Conservation (phyloP, 2,113 vertebrate genomes). For the Lipophrys pholis region DNA sequence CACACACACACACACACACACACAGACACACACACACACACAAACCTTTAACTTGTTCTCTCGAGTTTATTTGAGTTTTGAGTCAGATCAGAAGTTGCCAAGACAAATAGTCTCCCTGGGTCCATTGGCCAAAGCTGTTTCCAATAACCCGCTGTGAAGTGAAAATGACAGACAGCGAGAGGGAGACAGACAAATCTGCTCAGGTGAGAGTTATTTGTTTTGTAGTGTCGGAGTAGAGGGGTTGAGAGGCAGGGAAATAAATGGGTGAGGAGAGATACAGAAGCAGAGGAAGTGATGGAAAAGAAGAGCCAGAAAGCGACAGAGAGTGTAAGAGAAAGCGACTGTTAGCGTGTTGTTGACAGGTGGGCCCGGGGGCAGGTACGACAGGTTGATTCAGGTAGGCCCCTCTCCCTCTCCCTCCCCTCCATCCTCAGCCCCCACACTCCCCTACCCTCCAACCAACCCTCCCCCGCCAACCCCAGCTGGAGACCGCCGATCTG, state of each 20-base stretch:
- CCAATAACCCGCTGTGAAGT: conserved; percentile 56
- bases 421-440: not conserved
- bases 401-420: conserved; percentile 46
- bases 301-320: conserved; percentile 57
- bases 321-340: conserved; percentile 69
- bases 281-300: conserved; percentile 62
- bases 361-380: conserved; percentile 78
- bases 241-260: conserved; percentile 61
- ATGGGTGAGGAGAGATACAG: conserved; percentile 54
- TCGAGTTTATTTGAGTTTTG: conserved; percentile 66
- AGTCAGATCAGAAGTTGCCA: conserved; percentile 58
- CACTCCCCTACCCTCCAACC: conserved; percentile 12
- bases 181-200: conserved; percentile 39
- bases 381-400: conserved; percentile 77
- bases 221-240: conserved; percentile 46
- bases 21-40: conserved; percentile 27
- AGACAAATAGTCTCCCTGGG: conserved; percentile 57
- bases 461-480: conserved; percentile 44
- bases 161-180: conserved; percentile 55
- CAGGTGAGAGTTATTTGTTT: conserved; percentile 75
- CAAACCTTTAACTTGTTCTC: conserved; percentile 49
- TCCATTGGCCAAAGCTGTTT: conserved; percentile 55
- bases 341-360: conserved; percentile 76
- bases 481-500: conserved; percentile 69
- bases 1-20: conserved; percentile 13